Evolutionary conservation across 2,888 invertebrate species (phyloP).

Genomic region (Caenorhabditis sp.): DNA sequence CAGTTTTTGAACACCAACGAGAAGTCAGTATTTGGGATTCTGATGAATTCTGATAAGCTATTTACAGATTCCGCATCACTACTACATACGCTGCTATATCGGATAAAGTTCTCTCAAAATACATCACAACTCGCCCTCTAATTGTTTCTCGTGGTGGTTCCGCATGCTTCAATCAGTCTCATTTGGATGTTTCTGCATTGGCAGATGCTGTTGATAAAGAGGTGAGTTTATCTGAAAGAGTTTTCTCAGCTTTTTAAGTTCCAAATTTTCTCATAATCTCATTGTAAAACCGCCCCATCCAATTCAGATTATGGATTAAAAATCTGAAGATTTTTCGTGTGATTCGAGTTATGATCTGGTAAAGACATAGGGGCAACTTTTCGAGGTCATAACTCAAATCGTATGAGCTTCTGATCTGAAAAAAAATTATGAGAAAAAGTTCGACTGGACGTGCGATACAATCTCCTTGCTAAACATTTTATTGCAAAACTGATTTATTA

Average conservation of each 20-base stretch:
- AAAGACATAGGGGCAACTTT: no score
- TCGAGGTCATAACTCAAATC: no score
- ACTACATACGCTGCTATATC: slow-evolving; percentile 77
- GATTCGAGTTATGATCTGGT: no score
- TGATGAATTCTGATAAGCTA: not conserved
- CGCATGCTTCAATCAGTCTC: slow-evolving; percentile 73
- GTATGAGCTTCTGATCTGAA: no score
- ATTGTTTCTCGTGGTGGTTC: slow-evolving; percentile 75
- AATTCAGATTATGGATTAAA: no score
- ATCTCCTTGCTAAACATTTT: no score
- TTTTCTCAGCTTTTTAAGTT: not conserved
- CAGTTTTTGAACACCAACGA: slow-evolving; percentile 51
- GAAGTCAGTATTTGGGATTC: slow-evolving; percentile 37
- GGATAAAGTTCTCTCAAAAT: slow-evolving; percentile 66
- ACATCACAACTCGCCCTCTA: slow-evolving; percentile 67
- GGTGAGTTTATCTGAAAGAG: slow-evolving; percentile 18
- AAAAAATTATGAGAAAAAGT: no score
- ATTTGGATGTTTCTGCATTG: slow-evolving; percentile 74
- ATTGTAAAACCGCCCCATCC: no score
- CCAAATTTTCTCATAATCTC: not conserved
- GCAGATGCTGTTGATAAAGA: slow-evolving; percentile 66
- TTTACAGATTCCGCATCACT: slow-evolving; percentile 78
- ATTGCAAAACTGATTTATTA: not conserved
- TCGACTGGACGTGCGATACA: no score
- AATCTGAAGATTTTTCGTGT: no score